Evolutionary conservation across 2,113 vertebrate genomes (phyloP), one percentile per base, ranked within the genome.

Genomic region (Pavo muticus): DNA sequence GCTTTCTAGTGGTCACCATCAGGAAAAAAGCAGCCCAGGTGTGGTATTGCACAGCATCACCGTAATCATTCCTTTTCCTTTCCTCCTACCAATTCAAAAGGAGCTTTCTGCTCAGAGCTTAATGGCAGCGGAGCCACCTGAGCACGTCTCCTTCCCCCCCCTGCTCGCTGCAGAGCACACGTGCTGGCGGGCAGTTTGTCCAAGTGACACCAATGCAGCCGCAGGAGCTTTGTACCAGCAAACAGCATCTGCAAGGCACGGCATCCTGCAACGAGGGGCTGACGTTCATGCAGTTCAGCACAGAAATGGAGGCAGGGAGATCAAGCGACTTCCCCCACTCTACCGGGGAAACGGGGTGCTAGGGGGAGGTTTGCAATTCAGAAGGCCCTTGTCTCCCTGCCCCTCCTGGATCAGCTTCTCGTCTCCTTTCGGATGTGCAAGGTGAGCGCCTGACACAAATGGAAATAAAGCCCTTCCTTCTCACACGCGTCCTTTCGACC

Each of bases 111-210:
- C 79, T 91, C 70, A 14, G n/a, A 88, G 75, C 60, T 86, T 64
- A 44, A 35, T 8, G 39, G 20, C 95, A 90, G 45, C 50, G 60
- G 87, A 92, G 75, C 81, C 91, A 90, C 78, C 90, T 95, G 93
- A 83, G 39, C 56, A 56, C 0, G 0, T 85, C 72, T 83, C 69
- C 1, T 4, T 56, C 77, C 68, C 32, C 85, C 68, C 32, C 85
- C 59, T n/a, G 68, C 63, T 87, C 1, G 7, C 47, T 42, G 35
- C 44, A 37, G 35, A 64, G 35, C 35, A 30, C 35, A 18, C 27
- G 2, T 64, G 91, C 74, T 3, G 7, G 60, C 2, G 4, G 82
- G 42, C 50, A 67, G 78, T 71, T 87, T 37, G 94, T 74, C 93
- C 91, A 64, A 88, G 91, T 71, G 89, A 74, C 93, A 94, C 42